Evolutionary conservation across 2,888 invertebrate genomes (phyloP).

Genomic region (Pherbina coryleti): DNA sequence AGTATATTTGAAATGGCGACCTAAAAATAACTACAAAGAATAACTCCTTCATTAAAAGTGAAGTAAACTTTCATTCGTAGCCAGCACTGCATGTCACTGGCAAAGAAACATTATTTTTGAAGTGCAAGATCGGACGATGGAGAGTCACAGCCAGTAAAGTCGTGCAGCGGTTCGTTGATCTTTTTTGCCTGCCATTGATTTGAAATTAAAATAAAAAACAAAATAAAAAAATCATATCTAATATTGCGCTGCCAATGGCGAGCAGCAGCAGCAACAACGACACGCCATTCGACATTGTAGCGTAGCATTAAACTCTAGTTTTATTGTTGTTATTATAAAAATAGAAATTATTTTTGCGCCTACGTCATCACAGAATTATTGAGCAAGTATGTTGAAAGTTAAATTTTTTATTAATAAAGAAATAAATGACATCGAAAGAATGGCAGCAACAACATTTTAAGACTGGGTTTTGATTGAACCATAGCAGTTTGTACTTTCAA

Average conservation of each 20-base stretch:
- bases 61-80: not conserved
- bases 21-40: not conserved
- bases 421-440: no score
- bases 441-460: no score
- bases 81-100: not conserved
- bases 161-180: slow-evolving; percentile 31
- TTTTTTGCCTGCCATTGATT: slow-evolving; percentile 27
- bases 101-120: no score
- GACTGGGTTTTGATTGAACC: no score
- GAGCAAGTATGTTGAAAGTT: no score
- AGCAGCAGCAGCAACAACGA: not conserved
- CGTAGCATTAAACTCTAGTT: not conserved
- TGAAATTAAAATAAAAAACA: slow-evolving; percentile 7
- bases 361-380: not conserved
- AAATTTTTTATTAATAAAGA: no score
- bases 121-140: no score
- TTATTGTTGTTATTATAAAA: not conserved
- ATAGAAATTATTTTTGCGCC: not conserved
- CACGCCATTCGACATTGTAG: not conserved
- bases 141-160: not conserved
- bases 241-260: not conserved
- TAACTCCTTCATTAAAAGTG: not conserved
- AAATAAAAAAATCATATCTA: not conserved
- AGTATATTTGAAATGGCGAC: no score
- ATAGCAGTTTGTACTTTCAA: no score